phyloP scores from a whole-genome alignment of 2,797 vertebrate species.

The Setipinna tenuifilis region DNA sequence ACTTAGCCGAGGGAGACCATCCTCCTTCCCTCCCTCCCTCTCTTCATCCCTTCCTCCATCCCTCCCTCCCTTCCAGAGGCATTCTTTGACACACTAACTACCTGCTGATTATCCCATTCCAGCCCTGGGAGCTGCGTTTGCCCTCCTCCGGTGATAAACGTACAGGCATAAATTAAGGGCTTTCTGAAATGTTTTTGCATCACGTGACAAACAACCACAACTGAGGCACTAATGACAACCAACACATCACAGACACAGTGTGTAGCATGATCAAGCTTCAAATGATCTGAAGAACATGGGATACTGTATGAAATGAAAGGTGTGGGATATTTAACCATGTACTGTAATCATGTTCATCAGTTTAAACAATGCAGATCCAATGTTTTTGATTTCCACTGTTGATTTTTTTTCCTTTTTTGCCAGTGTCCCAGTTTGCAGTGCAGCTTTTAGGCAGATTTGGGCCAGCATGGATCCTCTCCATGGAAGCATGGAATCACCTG shows the following conservation, averaged over 20 bases:
- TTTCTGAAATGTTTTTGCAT: background rate
- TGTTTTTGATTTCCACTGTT: background rate
- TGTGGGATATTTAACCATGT: background rate
- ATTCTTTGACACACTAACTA: too few relatives aligned
- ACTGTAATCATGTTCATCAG: background rate
- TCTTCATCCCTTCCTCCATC: too few relatives aligned
- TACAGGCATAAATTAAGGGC: background rate
- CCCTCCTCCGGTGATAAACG: background rate
- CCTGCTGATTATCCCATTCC: background rate
- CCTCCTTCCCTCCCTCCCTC: too few relatives aligned
- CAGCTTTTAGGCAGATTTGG: background rate
- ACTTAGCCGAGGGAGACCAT: background rate
- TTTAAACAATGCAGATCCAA: background rate
- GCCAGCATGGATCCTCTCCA: background rate
- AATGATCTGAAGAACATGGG: background rate
- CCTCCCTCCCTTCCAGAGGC: too few relatives aligned
- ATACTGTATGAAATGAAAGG: background rate
- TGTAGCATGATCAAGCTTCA: background rate
- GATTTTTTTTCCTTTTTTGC: too few relatives aligned
- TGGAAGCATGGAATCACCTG: background rate
- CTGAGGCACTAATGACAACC: background rate
- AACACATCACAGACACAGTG: background rate
- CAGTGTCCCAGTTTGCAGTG: too few relatives aligned
- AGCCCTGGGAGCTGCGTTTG: background rate
- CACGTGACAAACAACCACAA: background rate